Conservation (phyloP, 2,797 vertebrate species). For the Coccyzus lansbergi region DNA sequence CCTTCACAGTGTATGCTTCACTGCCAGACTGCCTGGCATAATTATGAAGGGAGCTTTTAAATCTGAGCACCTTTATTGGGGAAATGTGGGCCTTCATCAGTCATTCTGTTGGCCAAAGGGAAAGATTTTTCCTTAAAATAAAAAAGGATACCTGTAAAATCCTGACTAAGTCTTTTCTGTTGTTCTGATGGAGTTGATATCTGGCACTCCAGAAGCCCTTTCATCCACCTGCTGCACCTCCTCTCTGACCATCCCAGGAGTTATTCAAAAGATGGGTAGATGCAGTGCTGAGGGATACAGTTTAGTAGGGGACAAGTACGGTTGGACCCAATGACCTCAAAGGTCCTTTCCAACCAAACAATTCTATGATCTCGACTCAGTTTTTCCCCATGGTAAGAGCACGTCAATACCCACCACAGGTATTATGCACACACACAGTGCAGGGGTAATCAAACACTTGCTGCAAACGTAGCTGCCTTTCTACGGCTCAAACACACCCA, state of each 20-base stretch:
- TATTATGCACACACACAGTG: neutral
- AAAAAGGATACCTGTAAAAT: neutral
- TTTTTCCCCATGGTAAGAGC: neutral
- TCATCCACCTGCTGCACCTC: neutral
- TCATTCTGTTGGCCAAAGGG: neutral
- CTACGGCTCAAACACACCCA: neutral
- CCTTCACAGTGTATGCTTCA: neutral
- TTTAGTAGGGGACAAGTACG: no score
- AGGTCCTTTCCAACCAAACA: no score
- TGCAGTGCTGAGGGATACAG: no score
- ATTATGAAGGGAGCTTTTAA: neutral
- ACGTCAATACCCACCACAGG: accelerated
- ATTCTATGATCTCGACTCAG: neutral
- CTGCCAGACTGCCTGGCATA: neutral
- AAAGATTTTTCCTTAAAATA: neutral
- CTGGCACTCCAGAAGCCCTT: neutral
- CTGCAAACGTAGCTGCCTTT: neutral
- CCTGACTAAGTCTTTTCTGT: neutral
- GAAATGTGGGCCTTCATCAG: neutral
- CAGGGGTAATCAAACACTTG: neutral
- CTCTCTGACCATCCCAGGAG: neutral
- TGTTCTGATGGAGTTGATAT: neutral
- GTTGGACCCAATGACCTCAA: no score
- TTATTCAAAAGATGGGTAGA: no score
- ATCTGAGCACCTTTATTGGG: neutral